Base-by-base conservation (phyloP, 2,888 invertebrate genomes). In the Microdon myrmicae region DNA sequence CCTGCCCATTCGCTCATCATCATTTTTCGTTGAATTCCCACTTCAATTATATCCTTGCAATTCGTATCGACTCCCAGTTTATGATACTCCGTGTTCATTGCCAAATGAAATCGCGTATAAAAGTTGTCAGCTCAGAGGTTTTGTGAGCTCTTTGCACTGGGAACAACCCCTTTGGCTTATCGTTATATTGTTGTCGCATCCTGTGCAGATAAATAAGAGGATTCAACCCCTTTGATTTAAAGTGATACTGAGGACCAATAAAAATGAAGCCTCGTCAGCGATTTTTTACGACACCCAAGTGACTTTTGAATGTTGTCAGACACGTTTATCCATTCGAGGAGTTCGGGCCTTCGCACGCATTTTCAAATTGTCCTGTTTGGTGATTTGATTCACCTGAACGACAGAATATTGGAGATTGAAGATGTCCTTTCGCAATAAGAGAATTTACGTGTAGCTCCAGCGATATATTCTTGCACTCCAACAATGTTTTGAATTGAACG, bases 241-340 rank as follows among this genome's bases (percentile, higher is more conserved):
- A 17, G 23, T 12, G 64, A 34, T 66, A 39, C 59, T 44, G 17
- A 54, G 59, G 39, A 48, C 66, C 66, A 66, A 66, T 66, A 66
- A 66, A 61, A 66, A 48, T 48, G 54, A 66, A 59, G 66, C 19
- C 48, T 48, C 38, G 66, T 66, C 66, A 66, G 59, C 66, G 66
- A 54, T 53, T 66, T 66, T 66, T 66, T 59, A 66, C 59, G 59
- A 66, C 48, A 58, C 66, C 48, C 53, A 39, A 39, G 53, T 25
- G 43, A 53, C 53, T 47, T 64, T 64, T 64, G 41, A 47, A 38
- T 64, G 58, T 51, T 58, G 51, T 51, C 38, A 37, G 23, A 43
- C 51, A 49, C 47, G 58, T 43, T 53, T 61, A 39, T 45, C 44
- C 10, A 41, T 38, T 32, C 14, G 2, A 6, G 49, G 25, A 47